Percentiles rank a stretch among this genome's conserved stretches.
phyloP scores from a whole-genome alignment of 2,797 vertebrate species.

The Pangasius sanitwongsei region DNA sequence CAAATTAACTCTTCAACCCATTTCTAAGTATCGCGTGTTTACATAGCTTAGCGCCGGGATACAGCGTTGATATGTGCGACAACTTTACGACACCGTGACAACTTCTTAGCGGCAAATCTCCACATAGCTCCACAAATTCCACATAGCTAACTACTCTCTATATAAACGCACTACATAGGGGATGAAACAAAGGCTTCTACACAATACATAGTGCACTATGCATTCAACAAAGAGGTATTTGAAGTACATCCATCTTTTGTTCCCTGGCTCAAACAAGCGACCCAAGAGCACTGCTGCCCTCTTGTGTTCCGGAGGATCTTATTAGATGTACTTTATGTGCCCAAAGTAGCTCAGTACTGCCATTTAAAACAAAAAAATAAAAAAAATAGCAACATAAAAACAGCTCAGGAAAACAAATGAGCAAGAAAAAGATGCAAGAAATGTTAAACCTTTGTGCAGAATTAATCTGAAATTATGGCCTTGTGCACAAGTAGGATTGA shows the following conservation, averaged over 20 bases:
- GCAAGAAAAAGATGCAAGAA: neutral
- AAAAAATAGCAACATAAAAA: neutral
- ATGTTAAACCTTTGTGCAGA: neutral
- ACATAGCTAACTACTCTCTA: neutral
- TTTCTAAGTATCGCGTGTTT: neutral
- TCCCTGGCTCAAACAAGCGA: neutral
- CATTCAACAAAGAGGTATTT: neutral
- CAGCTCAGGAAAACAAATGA: neutral
- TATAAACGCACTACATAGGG: neutral
- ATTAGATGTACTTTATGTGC: neutral
- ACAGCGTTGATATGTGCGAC: neutral
- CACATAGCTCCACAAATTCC: neutral
- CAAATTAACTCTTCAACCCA: slow-evolving; percentile 12
- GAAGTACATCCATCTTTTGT: slow-evolving; percentile 9
- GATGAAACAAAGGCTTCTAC: neutral
- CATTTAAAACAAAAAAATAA: too few relatives aligned
- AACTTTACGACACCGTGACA: slow-evolving; percentile 24
- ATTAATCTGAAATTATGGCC: neutral
- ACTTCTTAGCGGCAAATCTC: neutral
- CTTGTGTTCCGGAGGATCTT: neutral
- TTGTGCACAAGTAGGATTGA: neutral
- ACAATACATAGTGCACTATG: slow-evolving; percentile 9
- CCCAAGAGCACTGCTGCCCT: slow-evolving; percentile 15
- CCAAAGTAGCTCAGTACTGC: neutral
- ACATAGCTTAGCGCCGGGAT: neutral